These are phyloP conservation scores for Turritopsis rubra DNA, from an alignment of 30 jellyfish, hydroid and myxozoan species.

Conservation along the genomic window DNA sequence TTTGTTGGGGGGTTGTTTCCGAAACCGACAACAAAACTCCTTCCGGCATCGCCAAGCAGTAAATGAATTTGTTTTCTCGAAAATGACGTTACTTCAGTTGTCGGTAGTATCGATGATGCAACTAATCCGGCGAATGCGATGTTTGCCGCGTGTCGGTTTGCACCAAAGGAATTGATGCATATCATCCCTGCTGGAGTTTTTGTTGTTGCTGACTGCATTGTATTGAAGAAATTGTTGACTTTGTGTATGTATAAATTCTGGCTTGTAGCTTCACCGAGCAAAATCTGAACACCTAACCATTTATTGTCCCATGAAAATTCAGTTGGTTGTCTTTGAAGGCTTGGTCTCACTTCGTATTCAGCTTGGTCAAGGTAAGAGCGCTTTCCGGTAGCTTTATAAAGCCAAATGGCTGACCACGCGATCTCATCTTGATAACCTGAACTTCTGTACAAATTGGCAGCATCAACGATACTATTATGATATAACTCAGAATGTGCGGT, in stretches of 20 bases:
- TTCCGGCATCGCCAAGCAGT: conserved; percentile 55
- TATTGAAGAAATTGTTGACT: conserved; percentile 36
- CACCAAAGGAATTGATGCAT: conserved; percentile 54
- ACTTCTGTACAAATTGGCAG: conserved; percentile 47
- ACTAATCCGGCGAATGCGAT: conserved; percentile 59
- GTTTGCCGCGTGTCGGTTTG: conserved; percentile 75
- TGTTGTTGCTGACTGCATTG: conserved; percentile 10
- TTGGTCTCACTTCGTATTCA: background rate
- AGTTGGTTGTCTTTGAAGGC: conserved; percentile 3
- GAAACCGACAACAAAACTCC: conserved; percentile 70
- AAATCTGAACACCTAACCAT: conserved; percentile 45
- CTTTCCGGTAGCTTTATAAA: conserved; percentile 60
- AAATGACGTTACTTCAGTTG: conserved; percentile 21
- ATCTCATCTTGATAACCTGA: conserved; percentile 67
- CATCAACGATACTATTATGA: conserved; percentile 49
- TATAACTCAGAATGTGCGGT: conserved; percentile 36
- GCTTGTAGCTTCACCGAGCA: conserved; percentile 36
- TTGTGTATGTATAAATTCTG: conserved; percentile 19
- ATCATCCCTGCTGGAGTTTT: conserved; percentile 61
- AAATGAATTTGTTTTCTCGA: conserved; percentile 49
- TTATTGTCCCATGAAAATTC: conserved; percentile 84
- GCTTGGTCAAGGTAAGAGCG: conserved; percentile 40
- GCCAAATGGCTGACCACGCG: conserved; percentile 69
- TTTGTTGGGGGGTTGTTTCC: conserved; percentile 56
- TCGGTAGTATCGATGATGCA: conserved; percentile 14